phyloP scores from a whole-genome alignment of 2,113 vertebrate genomes.

The Seriola quinqueradiata region DNA sequence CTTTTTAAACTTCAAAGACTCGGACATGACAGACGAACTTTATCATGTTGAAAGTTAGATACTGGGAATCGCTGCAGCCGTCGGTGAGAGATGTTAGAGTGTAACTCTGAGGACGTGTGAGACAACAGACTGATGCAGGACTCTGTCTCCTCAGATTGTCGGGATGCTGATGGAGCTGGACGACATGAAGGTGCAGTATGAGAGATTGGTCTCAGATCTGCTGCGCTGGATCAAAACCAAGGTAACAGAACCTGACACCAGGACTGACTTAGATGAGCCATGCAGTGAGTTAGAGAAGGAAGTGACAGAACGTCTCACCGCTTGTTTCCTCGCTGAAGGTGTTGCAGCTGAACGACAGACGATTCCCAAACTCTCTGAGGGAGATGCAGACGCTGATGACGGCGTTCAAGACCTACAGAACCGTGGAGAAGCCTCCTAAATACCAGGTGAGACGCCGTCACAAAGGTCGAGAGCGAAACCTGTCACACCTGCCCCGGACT shows the following conservation, averaged over 20 bases:
- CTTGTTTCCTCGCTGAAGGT: slow-evolving; percentile 59
- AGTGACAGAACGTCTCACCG: too few relatives aligned
- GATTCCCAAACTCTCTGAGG: slow-evolving; percentile 89
- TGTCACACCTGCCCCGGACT: background rate
- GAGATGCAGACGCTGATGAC: slow-evolving; percentile 88
- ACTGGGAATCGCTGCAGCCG: too few relatives aligned
- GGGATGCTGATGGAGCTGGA: slow-evolving; percentile 89
- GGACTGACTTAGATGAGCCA: background rate
- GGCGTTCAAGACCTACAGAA: slow-evolving; percentile 90
- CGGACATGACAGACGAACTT: too few relatives aligned
- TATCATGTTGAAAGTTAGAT: too few relatives aligned
- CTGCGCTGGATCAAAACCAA: slow-evolving; percentile 90
- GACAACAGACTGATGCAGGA: background rate
- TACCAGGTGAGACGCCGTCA: slow-evolving; percentile 79
- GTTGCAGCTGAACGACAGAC: slow-evolving; percentile 83
- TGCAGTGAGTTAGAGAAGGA: too few relatives aligned
- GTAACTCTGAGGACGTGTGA: background rate
- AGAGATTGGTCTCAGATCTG: slow-evolving; percentile 87
- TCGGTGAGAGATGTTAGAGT: too few relatives aligned
- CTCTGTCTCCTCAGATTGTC: slow-evolving; percentile 82
- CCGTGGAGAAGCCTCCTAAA: slow-evolving; percentile 90
- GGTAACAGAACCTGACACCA: slow-evolving; percentile 22
- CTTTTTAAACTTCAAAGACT: too few relatives aligned
- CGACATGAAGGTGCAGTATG: slow-evolving; percentile 85
- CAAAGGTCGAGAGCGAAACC: background rate